These are phyloP conservation scores for Cyprinodon variegatus DNA, from an alignment of 2,113 vertebrate species.

Conservation along the genomic window DNA sequence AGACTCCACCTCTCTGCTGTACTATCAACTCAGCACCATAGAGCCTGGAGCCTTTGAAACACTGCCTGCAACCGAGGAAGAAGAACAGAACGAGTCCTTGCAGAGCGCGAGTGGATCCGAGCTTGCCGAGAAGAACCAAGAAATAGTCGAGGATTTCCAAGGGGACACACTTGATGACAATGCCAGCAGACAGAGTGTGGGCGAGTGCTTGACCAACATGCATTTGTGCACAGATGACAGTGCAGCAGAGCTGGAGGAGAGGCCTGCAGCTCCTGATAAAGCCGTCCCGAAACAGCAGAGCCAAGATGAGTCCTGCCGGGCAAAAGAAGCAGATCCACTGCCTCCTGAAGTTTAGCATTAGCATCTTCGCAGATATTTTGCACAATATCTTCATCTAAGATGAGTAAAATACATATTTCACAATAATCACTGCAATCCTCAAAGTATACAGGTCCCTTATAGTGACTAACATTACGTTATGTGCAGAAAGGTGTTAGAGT, in stretches of 20 bases:
- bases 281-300: slow-evolving; percentile 34
- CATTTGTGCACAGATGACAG: slow-evolving; percentile 46
- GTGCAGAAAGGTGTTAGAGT: slow-evolving; percentile 40
- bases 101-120: slow-evolving; percentile 24
- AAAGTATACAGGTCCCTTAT: slow-evolving; percentile 48
- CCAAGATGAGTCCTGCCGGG: slow-evolving; percentile 53
- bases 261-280: slow-evolving; percentile 33
- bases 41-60: slow-evolving; percentile 63
- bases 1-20: slow-evolving; percentile 82
- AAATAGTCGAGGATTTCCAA: slow-evolving; percentile 31
- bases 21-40: slow-evolving; percentile 86
- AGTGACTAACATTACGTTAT: slow-evolving; percentile 41
- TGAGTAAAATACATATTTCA: slow-evolving; percentile 68
- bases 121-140: slow-evolving; percentile 26
- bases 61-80: slow-evolving; percentile 61
- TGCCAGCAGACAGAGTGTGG: slow-evolving; percentile 45
- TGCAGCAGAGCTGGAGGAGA: slow-evolving; percentile 22
- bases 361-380: slow-evolving; percentile 82
- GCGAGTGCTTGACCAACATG: slow-evolving; percentile 39
- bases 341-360: slow-evolving; percentile 71
- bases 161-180: slow-evolving; percentile 37
- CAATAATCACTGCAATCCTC: slow-evolving; percentile 54
- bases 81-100: slow-evolving; percentile 14
- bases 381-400: slow-evolving; percentile 80
- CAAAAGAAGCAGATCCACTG: slow-evolving; percentile 59